phyloP scores from a whole-genome alignment of 2,113 vertebrate species.

The Dascyllus trimaculatus region DNA sequence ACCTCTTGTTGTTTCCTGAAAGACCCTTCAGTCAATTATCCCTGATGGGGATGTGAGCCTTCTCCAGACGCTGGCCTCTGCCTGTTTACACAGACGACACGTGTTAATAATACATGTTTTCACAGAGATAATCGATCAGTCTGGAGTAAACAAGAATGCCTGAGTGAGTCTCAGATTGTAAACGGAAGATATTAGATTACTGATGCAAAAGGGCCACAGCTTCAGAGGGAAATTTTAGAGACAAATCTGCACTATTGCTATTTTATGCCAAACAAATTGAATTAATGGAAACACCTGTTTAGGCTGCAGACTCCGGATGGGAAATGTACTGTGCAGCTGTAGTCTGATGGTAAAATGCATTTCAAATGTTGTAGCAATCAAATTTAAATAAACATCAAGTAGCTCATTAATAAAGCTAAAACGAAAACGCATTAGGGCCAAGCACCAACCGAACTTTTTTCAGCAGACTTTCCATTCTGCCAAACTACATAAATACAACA shows the following conservation, averaged over 20 bases:
- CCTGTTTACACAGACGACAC: slow-evolving; percentile 72
- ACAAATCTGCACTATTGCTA: background rate
- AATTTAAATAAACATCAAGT: background rate
- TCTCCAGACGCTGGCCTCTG: slow-evolving; percentile 58
- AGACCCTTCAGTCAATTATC: slow-evolving; percentile 66
- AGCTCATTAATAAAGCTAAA: background rate
- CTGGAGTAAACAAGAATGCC: slow-evolving; percentile 80
- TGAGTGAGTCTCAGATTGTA: slow-evolving; percentile 64
- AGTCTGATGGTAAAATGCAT: background rate
- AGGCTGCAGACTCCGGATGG: background rate
- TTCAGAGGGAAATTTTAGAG: background rate
- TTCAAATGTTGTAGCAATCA: background rate
- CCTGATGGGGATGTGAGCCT: slow-evolving; percentile 63
- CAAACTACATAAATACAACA: background rate
- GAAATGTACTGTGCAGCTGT: background rate
- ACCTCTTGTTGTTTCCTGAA: slow-evolving; percentile 63
- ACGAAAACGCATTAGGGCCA: background rate
- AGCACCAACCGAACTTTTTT: background rate
- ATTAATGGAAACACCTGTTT: slow-evolving; percentile 28
- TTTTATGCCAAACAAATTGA: background rate
- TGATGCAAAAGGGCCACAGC: slow-evolving; percentile 33
- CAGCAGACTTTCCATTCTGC: background rate
- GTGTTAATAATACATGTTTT: slow-evolving; percentile 83
- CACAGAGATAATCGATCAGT: slow-evolving; percentile 76
- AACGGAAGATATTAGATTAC: slow-evolving; percentile 52